Evolutionary conservation across 2,797 vertebrate species (phyloP), one percentile per base, ranked within the genome.

Genomic region (Jordanella pulchra): DNA sequence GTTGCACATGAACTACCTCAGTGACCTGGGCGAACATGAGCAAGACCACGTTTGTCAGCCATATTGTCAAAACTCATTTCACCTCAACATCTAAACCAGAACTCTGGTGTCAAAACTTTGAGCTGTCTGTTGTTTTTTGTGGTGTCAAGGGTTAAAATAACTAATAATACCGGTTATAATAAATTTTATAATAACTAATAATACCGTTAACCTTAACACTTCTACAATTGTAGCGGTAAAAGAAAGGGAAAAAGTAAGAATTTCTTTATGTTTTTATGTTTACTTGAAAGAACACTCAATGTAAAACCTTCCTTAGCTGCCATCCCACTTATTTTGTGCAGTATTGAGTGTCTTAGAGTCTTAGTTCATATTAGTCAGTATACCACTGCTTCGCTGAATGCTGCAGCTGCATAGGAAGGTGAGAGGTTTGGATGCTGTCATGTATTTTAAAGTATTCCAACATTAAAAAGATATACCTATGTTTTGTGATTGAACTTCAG

Each of bases 211-310:
- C 12, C 6, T n/a, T 61, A 42, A 42, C 23, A 42, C 23, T n/a
- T 35, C 60, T 54, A 50, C 27, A 67, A 65, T 77, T 47, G 48
- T 69, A 42, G 15, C n/a, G n/a, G n/a, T n/a, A n/a, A n/a, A n/a
- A n/a, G n/a, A n/a, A n/a, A 11, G n/a, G 0, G 4, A 21, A 44
- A 44, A 12, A 42, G 5, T 56, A 27, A 56, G 28, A 30, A 30
- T 56, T 56, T 18, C 27, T 17, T 28, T 7, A 56, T 2, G 5
- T 56, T 56, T 28, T 56, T 25, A 27, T 56, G 14, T 1, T 3
- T 30, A n/a, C n/a, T n/a, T n/a, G n/a, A n/a, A n/a, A n/a, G n/a
- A n/a, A 28, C 55, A 15, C 25, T 14, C 0, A 7, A 12, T 53
- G 6, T 15, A 28, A 27, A 15, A 56, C 3, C 27, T 30, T 28